Evolutionary conservation across 2,888 invertebrate genomes (phyloP), one percentile per base, ranked within the genome.

Genomic region (Pyrochroa serraticornis): DNA sequence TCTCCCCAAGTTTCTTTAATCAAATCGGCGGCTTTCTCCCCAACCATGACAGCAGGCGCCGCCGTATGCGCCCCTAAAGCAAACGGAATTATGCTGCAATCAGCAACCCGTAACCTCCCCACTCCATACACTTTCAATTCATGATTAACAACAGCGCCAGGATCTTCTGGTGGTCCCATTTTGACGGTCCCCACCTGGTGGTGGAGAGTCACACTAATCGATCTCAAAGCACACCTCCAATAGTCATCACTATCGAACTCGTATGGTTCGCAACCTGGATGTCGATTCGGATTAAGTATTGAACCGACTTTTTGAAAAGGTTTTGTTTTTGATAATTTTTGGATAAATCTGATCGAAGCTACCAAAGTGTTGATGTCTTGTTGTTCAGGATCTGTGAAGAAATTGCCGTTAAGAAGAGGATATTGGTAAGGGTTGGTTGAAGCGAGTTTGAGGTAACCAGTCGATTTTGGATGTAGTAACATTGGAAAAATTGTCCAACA

Each of bases 41-140:
- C 89, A 43, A 89, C 84, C 85, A 88, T 87, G 62, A 85, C 83
- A 0, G 86, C 83, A 0, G 87, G 87, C 0, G 87, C 87, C 71
- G 86, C 84, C 0, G 87, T 88, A 71, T 90, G 88, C 1, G 87
- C 85, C 1, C 85, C 83, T 22, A 85, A 75, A 1, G 87, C 83
- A 3, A 81, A 75, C 0, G 88, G 88, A 65, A 85, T 85, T 34
- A 90, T 77, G 63, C 89, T 87, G 1, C 86, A 84, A 72, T 89
- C 88, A 0, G 81, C 86, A 0, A 88, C 87, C 2, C 88, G 81
- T 32, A 88, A 74, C 1, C 77, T 77, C 2, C 80, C 68, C 1
- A 87, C 73, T 1, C 87, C 87, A 64, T 84, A 80, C 0, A 88
- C 87, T 59, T 82, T 80, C 10, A 87, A 74, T 64, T 84, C 81